Percentiles rank a stretch among this genome's conserved stretches.
phyloP scores from a whole-genome alignment of 1,140 invertebrate species.

The Dendrolimus kikuchii region DNA sequence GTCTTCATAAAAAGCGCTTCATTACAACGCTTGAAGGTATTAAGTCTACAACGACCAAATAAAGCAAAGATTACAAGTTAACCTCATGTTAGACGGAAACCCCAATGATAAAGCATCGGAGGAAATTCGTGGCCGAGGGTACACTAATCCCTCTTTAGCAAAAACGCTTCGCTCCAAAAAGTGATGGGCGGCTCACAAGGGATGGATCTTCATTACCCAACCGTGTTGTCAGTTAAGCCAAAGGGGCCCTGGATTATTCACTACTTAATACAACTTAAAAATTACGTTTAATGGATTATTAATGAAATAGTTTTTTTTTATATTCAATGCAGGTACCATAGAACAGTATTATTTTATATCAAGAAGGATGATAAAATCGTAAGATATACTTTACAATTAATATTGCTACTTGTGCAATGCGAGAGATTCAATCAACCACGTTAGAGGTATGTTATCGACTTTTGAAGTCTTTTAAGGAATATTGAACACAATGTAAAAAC shows the following conservation, averaged over 20 bases:
- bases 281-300: neutral
- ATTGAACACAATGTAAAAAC: too few relatives aligned
- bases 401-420: too few relatives aligned
- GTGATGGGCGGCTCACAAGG: slow-evolving; percentile 60
- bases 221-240: slow-evolving; percentile 64
- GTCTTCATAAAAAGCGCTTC: slow-evolving; percentile 45
- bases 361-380: too few relatives aligned
- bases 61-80: slow-evolving; percentile 71
- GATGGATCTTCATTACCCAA: slow-evolving; percentile 64
- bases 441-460: too few relatives aligned
- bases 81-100: slow-evolving; percentile 67
- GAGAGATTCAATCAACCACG: too few relatives aligned
- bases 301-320: too few relatives aligned
- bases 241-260: slow-evolving; percentile 54
- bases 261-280: slow-evolving; percentile 50
- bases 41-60: slow-evolving; percentile 62
- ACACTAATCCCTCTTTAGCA: slow-evolving; percentile 70
- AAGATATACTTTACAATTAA: too few relatives aligned
- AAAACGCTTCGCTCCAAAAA: slow-evolving; percentile 70
- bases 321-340: too few relatives aligned
- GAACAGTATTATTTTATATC: too few relatives aligned
- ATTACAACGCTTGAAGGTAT: slow-evolving; percentile 50
- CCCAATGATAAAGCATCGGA: slow-evolving; percentile 69
- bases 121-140: slow-evolving; percentile 62
- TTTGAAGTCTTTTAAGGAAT: too few relatives aligned